Evolutionary conservation across 2,888 invertebrate species (phyloP), one percentile per base, ranked within the genome.

Genomic region (Rhyacophila evoluta): DNA sequence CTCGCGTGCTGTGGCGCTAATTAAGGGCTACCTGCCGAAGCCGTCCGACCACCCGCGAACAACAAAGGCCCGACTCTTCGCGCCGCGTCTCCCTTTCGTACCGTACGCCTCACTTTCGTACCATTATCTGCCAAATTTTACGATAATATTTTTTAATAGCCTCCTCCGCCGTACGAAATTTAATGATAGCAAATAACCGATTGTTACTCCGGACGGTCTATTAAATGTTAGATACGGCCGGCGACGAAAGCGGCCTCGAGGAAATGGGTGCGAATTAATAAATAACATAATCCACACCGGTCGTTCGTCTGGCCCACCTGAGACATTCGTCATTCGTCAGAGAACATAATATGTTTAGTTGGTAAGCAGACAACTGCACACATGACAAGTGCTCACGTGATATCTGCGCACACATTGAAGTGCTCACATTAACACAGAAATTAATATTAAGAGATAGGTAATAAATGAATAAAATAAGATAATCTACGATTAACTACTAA

Each of bases 141-240:
- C 55, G 55, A 55, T 55, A 55, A 55, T 55, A 55, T 55, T 55
- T 55, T 55, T 55, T 55, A 55, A 55, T 55, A 55, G 55, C 55
- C 25, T 55, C 19, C 55, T 19, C 55, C 55, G 12, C 55, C 55
- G 19, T 55, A 55, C 10, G 19, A 55, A 55, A 55, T 55, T 55
- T 55, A 55, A 55, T 55, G 55, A 55, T 55, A 55, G 55, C 55
- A 55, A 55, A 55, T 55, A 55, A 55, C 55, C 55, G 55, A 55
- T 25, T 55, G 55, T 55, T 55, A 55, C 55, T 15, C 55, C 55
- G 55, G 55, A 10, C 25, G 55, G 25, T 55, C 55, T 55, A 55
- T 55, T 55, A 55, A 55, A 55, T 55, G 55, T 55, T 55, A 55
- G 55, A 55, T 55, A 19, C 55, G 55, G 1, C 55, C 15, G 55